Evolutionary conservation across 2,113 vertebrate genomes (phyloP).

Genomic region (Physeter macrocephalus): DNA sequence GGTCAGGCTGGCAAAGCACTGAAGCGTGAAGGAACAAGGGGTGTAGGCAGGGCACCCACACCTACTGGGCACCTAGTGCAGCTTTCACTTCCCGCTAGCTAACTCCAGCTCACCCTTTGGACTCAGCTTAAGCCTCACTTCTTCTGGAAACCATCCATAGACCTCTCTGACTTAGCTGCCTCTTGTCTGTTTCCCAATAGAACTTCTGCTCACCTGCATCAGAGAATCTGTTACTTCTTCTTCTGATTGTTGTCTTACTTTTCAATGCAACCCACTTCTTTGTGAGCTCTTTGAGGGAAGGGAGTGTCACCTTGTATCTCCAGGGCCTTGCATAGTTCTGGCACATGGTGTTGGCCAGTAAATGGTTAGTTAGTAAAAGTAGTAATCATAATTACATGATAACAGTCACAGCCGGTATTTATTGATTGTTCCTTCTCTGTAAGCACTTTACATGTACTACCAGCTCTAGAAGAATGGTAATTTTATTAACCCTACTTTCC

Average conservation of each 20-base stretch:
- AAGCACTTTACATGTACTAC: background rate
- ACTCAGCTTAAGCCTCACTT: background rate
- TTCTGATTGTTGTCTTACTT: background rate
- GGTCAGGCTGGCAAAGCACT: background rate
- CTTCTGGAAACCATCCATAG: background rate
- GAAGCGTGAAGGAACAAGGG: background rate
- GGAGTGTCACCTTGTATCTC: background rate
- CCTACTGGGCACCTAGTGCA: background rate
- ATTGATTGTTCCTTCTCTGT: background rate
- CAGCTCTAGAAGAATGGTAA: background rate
- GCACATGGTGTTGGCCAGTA: background rate
- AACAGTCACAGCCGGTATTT: background rate
- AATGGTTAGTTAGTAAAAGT: background rate
- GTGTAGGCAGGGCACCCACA: background rate
- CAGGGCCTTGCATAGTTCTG: background rate
- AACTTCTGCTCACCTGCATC: background rate
- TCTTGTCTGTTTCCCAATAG: background rate
- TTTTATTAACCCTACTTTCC: background rate
- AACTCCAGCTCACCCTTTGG: background rate
- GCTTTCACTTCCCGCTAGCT: background rate
- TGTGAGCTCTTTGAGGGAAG: background rate
- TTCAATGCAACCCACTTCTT: background rate
- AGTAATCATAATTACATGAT: background rate
- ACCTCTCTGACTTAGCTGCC: background rate
- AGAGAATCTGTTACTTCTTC: background rate